Evolutionary conservation across 2,113 vertebrate genomes (phyloP).

Genomic region (Hypanus sabinus): DNA sequence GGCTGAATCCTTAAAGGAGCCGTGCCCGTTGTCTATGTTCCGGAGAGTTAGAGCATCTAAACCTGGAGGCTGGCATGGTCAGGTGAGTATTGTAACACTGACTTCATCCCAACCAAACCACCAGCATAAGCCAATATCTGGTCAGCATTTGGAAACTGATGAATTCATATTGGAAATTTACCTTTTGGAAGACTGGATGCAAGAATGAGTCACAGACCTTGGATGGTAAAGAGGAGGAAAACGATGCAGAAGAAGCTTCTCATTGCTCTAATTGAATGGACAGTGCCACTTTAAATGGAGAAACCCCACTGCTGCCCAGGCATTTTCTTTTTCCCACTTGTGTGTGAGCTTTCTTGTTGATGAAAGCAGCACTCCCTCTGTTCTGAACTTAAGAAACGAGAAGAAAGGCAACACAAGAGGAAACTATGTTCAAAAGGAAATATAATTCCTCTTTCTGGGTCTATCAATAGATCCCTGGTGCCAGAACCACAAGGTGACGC

Average conservation of each 20-base stretch:
- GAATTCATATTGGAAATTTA: not conserved
- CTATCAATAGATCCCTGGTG: not conserved
- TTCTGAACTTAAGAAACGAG: constrained; percentile 10
- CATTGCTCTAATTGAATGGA: not conserved
- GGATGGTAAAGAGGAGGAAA: not conserved
- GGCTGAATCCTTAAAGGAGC: too few species aligned
- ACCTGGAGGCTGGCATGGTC: too few species aligned
- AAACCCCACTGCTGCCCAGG: constrained; percentile 28
- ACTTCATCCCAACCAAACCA: not conserved
- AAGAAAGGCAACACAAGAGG: not conserved
- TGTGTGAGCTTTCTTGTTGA: constrained; percentile 16
- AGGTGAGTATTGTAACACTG: too few species aligned
- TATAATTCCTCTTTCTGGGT: not conserved
- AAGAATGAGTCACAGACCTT: not conserved
- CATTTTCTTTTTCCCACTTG: not conserved
- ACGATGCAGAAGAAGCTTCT: not conserved
- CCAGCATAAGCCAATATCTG: not conserved
- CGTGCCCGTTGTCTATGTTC: too few species aligned
- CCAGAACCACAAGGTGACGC: not conserved
- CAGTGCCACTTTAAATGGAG: constrained; percentile 13
- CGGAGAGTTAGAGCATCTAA: not conserved
- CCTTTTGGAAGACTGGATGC: not conserved
- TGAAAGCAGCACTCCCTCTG: not conserved
- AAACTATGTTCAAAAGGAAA: not conserved
- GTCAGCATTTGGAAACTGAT: not conserved